Evolutionary conservation across 2,888 invertebrate species (phyloP).

Genomic region (Megaustenia siamemsis): DNA sequence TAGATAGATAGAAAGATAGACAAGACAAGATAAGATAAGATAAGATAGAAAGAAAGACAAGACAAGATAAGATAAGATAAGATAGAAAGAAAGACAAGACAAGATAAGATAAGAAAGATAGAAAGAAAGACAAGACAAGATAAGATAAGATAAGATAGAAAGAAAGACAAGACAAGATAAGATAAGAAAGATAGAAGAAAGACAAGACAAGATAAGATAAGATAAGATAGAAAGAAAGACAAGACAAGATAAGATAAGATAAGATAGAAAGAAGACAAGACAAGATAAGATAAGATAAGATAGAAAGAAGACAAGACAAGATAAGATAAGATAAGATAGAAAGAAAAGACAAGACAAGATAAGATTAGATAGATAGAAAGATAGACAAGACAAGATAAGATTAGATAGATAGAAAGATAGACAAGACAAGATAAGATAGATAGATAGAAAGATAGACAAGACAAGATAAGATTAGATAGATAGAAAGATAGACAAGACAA

Average conservation of each 20-base stretch:
- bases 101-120: background rate
- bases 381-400: too few relatives aligned
- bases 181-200: too few relatives aligned
- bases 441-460: too few relatives aligned
- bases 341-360: background rate
- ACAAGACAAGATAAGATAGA: too few relatives aligned
- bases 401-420: too few relatives aligned
- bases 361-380: too few relatives aligned
- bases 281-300: background rate
- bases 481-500: too few relatives aligned
- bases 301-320: background rate
- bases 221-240: background rate
- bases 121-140: background rate
- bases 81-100: constrained; percentile 22
- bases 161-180: background rate
- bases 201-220: background rate
- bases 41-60: too few relatives aligned
- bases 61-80: background rate
- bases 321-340: background rate
- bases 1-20: too few relatives aligned
- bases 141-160: background rate
- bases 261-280: background rate
- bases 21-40: too few relatives aligned
- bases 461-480: too few relatives aligned
- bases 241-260: background rate